These are phyloP conservation scores for Betta splendens DNA, from an alignment of 2,797 vertebrate genomes.

Conservation along the genomic window DNA sequence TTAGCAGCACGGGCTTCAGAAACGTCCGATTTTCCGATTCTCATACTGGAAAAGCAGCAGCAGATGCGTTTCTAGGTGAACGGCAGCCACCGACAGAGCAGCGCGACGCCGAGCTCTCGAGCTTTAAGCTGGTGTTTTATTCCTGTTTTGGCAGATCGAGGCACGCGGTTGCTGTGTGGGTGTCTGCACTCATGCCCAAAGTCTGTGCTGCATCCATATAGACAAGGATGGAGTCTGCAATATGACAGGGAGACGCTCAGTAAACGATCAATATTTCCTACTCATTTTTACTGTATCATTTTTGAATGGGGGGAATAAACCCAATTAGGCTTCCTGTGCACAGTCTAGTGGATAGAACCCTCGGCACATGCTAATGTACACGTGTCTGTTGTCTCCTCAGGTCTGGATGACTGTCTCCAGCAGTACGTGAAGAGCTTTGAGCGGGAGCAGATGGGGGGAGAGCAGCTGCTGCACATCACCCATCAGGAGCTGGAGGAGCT, in stretches of 20 bases:
- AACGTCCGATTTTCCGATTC: constrained; percentile 1
- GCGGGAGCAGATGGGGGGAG: constrained; percentile 88
- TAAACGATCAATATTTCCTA: constrained; percentile 12
- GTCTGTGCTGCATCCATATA: constrained; percentile 22
- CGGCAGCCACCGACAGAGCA: constrained; percentile 23
- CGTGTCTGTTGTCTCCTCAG: constrained; percentile 67
- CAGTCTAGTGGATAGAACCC: constrained; percentile 3
- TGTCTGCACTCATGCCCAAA: constrained; percentile 22
- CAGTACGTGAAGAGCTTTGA: constrained; percentile 94
- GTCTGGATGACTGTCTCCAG: constrained; percentile 90
- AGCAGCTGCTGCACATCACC: constrained; percentile 91
- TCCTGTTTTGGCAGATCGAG: constrained; percentile 25
- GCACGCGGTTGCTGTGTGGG: constrained; percentile 16
- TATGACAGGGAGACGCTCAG: background rate
- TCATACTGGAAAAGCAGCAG: constrained; percentile 1
- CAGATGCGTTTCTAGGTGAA: constrained; percentile 32
- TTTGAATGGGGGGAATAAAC: background rate
- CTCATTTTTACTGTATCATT: constrained; percentile 1
- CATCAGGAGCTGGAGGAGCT: constrained; percentile 91
- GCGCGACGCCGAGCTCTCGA: constrained; percentile 24
- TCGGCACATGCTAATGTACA: constrained; percentile 25
- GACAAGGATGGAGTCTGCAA: constrained; percentile 13
- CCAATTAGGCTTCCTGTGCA: background rate
- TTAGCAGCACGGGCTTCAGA: constrained; percentile 15
- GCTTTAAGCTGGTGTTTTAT: constrained; percentile 27